Conservation (phyloP, 2,113 vertebrate species). For the Pygoscelis antarcticus region DNA sequence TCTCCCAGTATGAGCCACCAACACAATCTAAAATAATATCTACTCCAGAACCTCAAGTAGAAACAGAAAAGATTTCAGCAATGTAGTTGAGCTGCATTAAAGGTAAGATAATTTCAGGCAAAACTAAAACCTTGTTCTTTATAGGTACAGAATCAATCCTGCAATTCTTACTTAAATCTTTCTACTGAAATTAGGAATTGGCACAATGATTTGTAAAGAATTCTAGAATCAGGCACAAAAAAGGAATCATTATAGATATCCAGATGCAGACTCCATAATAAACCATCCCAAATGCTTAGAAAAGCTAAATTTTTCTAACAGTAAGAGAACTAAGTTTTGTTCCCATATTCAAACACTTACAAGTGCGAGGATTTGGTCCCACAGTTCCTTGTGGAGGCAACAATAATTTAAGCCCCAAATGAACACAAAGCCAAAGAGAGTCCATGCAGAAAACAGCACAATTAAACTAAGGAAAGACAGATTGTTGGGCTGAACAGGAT, state of each 20-base stretch:
- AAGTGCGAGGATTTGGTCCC: background rate
- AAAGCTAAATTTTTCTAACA: background rate
- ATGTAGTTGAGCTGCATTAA: background rate
- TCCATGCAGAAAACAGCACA: background rate
- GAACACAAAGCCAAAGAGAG: background rate
- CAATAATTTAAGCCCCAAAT: background rate
- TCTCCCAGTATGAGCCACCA: slow-evolving; percentile 81
- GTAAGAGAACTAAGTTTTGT: background rate
- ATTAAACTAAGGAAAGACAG: background rate
- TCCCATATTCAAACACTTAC: background rate
- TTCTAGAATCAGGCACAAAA: background rate
- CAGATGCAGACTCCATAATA: background rate
- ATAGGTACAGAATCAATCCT: background rate
- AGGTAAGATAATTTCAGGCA: background rate
- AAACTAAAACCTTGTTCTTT: background rate
- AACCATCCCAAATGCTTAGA: background rate
- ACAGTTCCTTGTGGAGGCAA: background rate
- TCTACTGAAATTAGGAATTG: background rate
- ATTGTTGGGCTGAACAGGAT: background rate
- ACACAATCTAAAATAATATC: slow-evolving; percentile 87
- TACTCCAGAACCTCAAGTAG: slow-evolving; percentile 77
- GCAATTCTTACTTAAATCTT: background rate
- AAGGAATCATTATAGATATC: background rate
- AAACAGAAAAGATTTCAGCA: slow-evolving; percentile 4
- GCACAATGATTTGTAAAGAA: background rate